phyloP scores from a whole-genome alignment of 2,888 invertebrate genomes.

The Drosophila algonquin region DNA sequence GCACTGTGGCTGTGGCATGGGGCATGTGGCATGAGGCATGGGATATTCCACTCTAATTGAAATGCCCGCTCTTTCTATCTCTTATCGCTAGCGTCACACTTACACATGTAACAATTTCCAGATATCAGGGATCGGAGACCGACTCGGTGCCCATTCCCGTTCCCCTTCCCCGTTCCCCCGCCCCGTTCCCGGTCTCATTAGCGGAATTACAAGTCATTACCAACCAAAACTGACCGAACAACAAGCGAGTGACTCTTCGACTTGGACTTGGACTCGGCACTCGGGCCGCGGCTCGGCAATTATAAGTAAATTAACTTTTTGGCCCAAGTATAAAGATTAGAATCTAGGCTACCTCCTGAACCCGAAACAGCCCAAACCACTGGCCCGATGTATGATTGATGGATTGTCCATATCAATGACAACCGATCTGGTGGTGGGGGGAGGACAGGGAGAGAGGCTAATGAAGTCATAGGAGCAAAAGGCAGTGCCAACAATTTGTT shows the following conservation, averaged over 20 bases:
- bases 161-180: not conserved
- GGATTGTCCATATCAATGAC: conserved; percentile 72
- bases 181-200: conserved; percentile 64
- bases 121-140: conserved; percentile 32
- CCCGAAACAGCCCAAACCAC: conserved; percentile 6
- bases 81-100: conserved; percentile 73
- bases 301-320: conserved; percentile 79
- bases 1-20: not conserved
- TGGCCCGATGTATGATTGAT: conserved; percentile 73
- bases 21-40: no score
- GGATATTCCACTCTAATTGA: conserved; percentile 58
- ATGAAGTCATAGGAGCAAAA: conserved; percentile 41
- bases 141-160: not conserved
- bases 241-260: conserved; percentile 19
- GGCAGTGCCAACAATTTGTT: conserved; percentile 5
- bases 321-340: conserved; percentile 60
- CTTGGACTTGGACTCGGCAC: conserved; percentile 25
- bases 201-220: conserved; percentile 82
- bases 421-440: conserved; percentile 50
- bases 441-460: conserved; percentile 10
- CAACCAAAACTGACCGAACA: conserved; percentile 44
- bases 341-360: conserved; percentile 61
- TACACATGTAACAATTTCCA: conserved; percentile 51
- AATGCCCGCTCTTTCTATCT: conserved; percentile 56
- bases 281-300: conserved; percentile 49